These are phyloP conservation scores for Drosophila pseudotakahashii DNA, from an alignment of 2,888 invertebrate genomes.

Conservation along the genomic window DNA sequence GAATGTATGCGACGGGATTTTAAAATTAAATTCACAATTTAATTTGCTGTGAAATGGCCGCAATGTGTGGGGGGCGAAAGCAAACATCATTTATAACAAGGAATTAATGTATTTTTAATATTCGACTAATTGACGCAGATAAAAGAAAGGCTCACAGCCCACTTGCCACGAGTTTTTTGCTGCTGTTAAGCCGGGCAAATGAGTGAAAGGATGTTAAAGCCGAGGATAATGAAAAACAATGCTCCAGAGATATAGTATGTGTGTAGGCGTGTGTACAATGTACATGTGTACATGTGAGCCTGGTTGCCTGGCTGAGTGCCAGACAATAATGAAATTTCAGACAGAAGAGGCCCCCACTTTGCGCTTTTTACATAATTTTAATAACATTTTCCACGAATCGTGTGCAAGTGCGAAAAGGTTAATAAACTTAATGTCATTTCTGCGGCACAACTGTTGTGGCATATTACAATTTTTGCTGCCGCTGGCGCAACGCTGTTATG, in stretches of 20 bases:
- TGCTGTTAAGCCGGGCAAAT: slow-evolving; percentile 50
- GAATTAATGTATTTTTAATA: slow-evolving; percentile 72
- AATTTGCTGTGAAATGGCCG: slow-evolving; percentile 33
- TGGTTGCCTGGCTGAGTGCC: slow-evolving; percentile 24
- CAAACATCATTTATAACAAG: slow-evolving; percentile 45
- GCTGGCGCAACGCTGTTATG: slow-evolving; percentile 10
- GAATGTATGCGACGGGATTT: slow-evolving; percentile 1
- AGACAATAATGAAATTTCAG: slow-evolving; percentile 38
- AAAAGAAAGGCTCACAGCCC: slow-evolving; percentile 47
- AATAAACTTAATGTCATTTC: slow-evolving; percentile 68
- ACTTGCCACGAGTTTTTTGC: slow-evolving; percentile 19
- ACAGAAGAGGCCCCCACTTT: slow-evolving; percentile 27
- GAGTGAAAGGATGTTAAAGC: slow-evolving; percentile 59
- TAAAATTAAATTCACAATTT: slow-evolving; percentile 31
- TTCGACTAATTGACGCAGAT: slow-evolving; percentile 74
- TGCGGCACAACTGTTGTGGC: slow-evolving; percentile 49
- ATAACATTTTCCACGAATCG: slow-evolving; percentile 51
- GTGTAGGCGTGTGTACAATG: background rate
- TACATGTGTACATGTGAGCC: slow-evolving; percentile 1
- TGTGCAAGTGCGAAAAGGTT: slow-evolving; percentile 66
- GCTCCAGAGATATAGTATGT: slow-evolving; percentile 12
- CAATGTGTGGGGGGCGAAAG: slow-evolving; percentile 7
- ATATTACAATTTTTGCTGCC: slow-evolving; percentile 25
- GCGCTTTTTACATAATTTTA: slow-evolving; percentile 41
- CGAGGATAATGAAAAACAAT: slow-evolving; percentile 65